Evolutionary conservation across 2,888 invertebrate species (phyloP).

Genomic region (Eilema sororculum): DNA sequence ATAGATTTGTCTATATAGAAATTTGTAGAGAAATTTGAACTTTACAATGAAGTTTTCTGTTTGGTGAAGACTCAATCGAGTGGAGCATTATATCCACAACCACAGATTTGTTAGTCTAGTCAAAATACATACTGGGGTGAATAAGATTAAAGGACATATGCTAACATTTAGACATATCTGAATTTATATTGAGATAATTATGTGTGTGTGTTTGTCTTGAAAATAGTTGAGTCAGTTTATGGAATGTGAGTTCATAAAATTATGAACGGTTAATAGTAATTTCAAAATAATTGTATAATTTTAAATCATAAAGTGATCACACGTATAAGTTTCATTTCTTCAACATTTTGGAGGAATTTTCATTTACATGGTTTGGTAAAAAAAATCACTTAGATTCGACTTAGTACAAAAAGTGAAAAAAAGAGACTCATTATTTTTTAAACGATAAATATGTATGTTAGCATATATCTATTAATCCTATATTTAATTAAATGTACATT

Average conservation of each 20-base stretch:
- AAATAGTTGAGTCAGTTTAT: neutral
- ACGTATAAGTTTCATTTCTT: too few relatives aligned
- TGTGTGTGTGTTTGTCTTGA: neutral
- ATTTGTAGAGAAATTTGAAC: conserved; percentile 42
- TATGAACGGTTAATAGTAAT: neutral
- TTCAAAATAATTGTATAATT: too few relatives aligned
- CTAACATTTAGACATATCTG: neutral
- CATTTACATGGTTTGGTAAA: too few relatives aligned
- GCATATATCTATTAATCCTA: neutral
- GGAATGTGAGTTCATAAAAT: neutral
- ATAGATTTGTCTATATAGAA: conserved; percentile 42
- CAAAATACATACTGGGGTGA: neutral
- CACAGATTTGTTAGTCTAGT: conserved; percentile 24
- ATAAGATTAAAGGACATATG: neutral
- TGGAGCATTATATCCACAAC: conserved; percentile 41
- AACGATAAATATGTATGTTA: neutral
- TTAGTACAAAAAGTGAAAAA: neutral
- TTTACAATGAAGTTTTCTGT: conserved; percentile 30
- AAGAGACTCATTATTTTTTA: neutral
- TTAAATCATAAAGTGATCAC: too few relatives aligned
- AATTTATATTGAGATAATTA: neutral
- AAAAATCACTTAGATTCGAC: too few relatives aligned
- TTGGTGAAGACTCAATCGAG: conserved; percentile 21
- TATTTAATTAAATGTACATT: conserved; percentile 5
- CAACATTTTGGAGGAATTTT: too few relatives aligned